Conservation (phyloP, 1,140 invertebrate genomes). For the Drosophila tristis region DNA sequence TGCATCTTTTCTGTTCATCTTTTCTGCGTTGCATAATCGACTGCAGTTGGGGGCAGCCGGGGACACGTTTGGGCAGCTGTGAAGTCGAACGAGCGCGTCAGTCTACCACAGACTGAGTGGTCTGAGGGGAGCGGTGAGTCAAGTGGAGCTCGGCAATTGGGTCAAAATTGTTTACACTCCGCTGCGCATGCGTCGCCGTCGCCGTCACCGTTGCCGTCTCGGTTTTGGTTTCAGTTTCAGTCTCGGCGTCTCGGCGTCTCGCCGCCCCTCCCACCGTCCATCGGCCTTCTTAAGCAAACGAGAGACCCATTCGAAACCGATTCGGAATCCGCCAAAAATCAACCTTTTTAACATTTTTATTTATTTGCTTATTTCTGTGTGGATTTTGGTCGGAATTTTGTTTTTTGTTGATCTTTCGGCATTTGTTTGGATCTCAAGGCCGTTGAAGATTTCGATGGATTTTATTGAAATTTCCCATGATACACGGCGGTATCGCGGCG, state of each 20-base stretch:
- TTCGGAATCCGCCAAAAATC: constrained; percentile 43
- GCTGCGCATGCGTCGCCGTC: constrained; percentile 55
- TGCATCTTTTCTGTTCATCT: constrained; percentile 7
- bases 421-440: constrained; percentile 27
- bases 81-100: constrained; percentile 54
- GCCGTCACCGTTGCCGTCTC: no score
- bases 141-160: constrained; percentile 61
- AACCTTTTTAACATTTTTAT: constrained; percentile 29
- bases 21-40: constrained; percentile 37
- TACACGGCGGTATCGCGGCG: constrained; percentile 12
- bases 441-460: constrained; percentile 40
- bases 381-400: constrained; percentile 28
- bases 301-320: constrained; percentile 31
- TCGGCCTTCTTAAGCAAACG: not conserved
- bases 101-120: constrained; percentile 14
- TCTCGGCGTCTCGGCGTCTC: no score
- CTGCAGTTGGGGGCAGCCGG: constrained; percentile 15
- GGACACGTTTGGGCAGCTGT: not conserved
- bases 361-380: constrained; percentile 24
- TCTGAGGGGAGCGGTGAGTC: constrained; percentile 19
- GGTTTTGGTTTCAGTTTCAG: no score
- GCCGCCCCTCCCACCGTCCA: not conserved
- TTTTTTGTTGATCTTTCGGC: constrained; percentile 33
- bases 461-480: constrained; percentile 30
- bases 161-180: constrained; percentile 66